Percentiles rank a stretch among this genome's conserved stretches.
Conservation (phyloP, 1,140 invertebrate species). For the Alviniconcha marisindica region DNA sequence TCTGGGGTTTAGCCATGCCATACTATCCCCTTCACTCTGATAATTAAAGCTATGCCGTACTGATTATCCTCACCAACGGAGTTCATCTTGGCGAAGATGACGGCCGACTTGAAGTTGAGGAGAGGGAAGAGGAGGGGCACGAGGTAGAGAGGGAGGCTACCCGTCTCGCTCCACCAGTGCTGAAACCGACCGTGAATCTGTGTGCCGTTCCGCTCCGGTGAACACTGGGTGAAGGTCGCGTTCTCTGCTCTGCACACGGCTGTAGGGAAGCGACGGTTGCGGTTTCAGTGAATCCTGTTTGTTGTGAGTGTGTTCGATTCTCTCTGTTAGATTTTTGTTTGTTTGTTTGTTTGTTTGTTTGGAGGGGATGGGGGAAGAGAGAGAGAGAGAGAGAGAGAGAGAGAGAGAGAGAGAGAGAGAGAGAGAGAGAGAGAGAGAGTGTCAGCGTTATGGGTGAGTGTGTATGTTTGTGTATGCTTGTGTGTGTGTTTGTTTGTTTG, state of each 20-base stretch:
- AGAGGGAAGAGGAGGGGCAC: slow-evolving; percentile 87
- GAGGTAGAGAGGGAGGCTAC: slow-evolving; percentile 89
- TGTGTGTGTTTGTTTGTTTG: too few species aligned
- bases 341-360: too few species aligned
- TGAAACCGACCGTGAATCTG: slow-evolving; percentile 67
- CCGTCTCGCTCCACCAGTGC: slow-evolving; percentile 83
- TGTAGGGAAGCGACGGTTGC: slow-evolving; percentile 24
- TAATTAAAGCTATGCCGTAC: too few species aligned
- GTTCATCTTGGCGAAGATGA: slow-evolving; percentile 96
- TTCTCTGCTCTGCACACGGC: too few species aligned
- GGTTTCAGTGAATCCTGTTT: too few species aligned
- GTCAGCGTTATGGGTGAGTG: too few species aligned
- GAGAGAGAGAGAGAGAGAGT: background rate
- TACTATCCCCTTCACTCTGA: too few species aligned
- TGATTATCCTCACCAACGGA: slow-evolving; percentile 87
- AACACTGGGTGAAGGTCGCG: too few species aligned
- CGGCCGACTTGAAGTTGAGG: slow-evolving; percentile 89
- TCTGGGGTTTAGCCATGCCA: too few species aligned
- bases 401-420: background rate
- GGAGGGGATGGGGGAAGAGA: slow-evolving; percentile 86
- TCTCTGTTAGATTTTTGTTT: too few species aligned
- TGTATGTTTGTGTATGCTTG: too few species aligned
- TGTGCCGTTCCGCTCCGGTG: background rate
- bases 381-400: slow-evolving; percentile 82
- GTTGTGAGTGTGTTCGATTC: too few species aligned